These are phyloP conservation scores for Eupleurogrammus muticus DNA, from an alignment of 2,797 vertebrate genomes.

Conservation along the genomic window DNA sequence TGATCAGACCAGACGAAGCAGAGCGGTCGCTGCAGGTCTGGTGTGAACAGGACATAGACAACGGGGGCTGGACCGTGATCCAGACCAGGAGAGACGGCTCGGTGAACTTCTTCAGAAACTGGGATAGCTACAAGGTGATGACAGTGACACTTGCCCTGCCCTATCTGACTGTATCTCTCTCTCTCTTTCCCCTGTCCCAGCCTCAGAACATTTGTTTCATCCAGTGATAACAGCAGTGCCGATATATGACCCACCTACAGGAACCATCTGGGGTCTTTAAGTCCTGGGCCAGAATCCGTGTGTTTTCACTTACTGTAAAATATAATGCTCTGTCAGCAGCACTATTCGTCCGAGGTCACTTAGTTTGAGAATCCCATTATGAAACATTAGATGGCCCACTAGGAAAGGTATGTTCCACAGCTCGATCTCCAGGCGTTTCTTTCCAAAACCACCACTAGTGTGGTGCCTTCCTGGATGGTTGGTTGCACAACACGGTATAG, in stretches of 20 bases:
- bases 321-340: constrained; percentile 69
- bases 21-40: constrained; percentile 90
- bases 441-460: constrained; percentile 75
- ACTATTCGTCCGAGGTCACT: constrained; percentile 54
- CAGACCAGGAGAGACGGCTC: constrained; percentile 95
- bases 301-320: constrained; percentile 70
- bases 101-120: constrained; percentile 98
- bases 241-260: constrained; percentile 40
- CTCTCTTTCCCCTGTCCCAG: constrained; percentile 6
- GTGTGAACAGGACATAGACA: constrained; percentile 96
- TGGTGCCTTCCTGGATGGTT: constrained; percentile 65
- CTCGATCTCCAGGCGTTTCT: constrained; percentile 65
- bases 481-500: constrained; percentile 52
- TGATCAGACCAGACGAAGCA: constrained; percentile 90
- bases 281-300: constrained; percentile 45
- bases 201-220: constrained; percentile 29
- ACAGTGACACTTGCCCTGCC: constrained; percentile 23
- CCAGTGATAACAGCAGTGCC: constrained; percentile 49
- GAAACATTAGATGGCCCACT: constrained; percentile 69
- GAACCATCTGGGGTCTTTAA: constrained; percentile 50
- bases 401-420: constrained; percentile 75
- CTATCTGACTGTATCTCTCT: constrained; percentile 25
- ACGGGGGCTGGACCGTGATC: constrained; percentile 96
- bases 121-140: constrained; percentile 98
- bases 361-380: constrained; percentile 72